These are phyloP conservation scores for Murina feae DNA, from an alignment of 2,113 vertebrate genomes.

Conservation along the genomic window DNA sequence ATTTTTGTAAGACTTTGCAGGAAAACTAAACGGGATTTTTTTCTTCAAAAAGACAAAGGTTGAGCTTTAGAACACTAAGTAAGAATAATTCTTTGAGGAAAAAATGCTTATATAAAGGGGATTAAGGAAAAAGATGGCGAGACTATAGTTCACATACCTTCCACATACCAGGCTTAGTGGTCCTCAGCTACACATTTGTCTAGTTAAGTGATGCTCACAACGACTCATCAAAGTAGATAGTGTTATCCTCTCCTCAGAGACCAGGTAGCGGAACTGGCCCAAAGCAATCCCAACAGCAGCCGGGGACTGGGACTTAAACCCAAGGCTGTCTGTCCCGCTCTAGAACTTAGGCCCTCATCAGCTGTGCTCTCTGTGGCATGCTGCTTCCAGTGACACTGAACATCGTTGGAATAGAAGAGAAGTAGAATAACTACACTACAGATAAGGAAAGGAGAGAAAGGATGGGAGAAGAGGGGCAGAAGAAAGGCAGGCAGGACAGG, in stretches of 20 bases:
- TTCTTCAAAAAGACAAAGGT: background rate
- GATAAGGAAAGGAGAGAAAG: background rate
- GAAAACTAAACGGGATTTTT: background rate
- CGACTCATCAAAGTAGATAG: background rate
- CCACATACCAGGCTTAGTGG: background rate
- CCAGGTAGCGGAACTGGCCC: background rate
- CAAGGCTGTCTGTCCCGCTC: background rate
- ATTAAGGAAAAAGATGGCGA: background rate
- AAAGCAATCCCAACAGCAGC: background rate
- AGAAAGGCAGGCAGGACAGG: background rate
- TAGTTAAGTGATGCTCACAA: background rate
- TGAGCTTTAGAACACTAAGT: background rate
- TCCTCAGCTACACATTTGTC: background rate
- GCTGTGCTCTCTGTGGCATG: fast-evolving
- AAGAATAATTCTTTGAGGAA: conserved; percentile 6
- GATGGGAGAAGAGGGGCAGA: too few relatives aligned
- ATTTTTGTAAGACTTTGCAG: conserved; percentile 25
- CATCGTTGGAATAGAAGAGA: background rate
- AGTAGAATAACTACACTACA: background rate
- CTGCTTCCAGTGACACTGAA: background rate
- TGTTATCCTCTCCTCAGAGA: background rate
- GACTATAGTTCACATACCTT: background rate
- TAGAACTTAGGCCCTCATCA: background rate
- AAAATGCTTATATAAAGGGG: background rate
- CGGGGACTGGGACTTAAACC: background rate